Conservation (phyloP, 2,888 invertebrate genomes). For the Danaus chrysippus region DNA sequence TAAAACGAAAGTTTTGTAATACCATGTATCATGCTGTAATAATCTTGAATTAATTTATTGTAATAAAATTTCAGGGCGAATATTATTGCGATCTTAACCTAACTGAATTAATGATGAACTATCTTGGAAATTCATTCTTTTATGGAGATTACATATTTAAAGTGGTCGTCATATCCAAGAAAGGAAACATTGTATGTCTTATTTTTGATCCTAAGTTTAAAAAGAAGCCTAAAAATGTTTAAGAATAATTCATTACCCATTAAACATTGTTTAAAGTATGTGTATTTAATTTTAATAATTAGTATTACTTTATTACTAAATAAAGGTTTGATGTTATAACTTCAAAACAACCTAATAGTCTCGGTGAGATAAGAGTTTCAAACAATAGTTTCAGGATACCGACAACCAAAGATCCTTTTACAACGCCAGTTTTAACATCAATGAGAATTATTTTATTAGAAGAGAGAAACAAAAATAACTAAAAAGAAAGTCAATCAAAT, state of each 20-base stretch:
- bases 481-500: no score
- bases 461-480: no score
- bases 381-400: no score
- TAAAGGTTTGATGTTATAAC: no score
- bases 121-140: conserved; percentile 39
- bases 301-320: neutral
- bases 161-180: conserved; percentile 33
- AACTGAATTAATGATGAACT: conserved; percentile 33
- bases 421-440: no score
- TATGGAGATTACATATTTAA: conserved; percentile 40
- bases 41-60: neutral
- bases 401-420: no score
- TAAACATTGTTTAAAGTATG: neutral
- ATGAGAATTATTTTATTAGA: no score
- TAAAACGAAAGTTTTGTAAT: neutral
- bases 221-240: conserved; percentile 26
- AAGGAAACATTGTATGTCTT: conserved; percentile 38
- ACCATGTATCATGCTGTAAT: neutral
- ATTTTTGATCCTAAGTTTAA: conserved; percentile 33
- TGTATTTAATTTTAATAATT: neutral
- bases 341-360: no score
- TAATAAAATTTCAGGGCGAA: conserved; percentile 33
- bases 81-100: conserved; percentile 33
- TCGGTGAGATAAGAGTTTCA: no score
- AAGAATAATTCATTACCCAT: conserved; percentile 3